A percentile compares a stretch with the other conserved stretches of the same genome.
phyloP scores from a whole-genome alignment of 2,888 invertebrate genomes.

The Eucera pruinosa region DNA sequence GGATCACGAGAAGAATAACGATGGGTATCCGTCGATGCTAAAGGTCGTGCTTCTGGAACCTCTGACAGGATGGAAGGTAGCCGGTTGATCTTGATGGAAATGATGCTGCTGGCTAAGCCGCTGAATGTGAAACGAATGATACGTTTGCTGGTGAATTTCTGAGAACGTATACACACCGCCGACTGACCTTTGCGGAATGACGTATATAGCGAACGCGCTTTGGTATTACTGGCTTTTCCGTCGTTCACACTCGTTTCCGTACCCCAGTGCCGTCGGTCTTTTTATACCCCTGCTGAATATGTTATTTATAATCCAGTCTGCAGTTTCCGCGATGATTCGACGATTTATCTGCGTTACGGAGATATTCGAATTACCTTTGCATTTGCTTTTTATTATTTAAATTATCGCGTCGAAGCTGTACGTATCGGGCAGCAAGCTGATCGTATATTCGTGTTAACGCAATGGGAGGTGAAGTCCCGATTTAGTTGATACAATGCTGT shows the following conservation, averaged over 20 bases:
- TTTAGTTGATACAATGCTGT: neutral
- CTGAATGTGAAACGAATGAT: constrained; percentile 45
- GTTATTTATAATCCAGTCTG: constrained; percentile 20
- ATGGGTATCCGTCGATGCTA: constrained; percentile 38
- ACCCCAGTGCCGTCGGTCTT: constrained; percentile 33
- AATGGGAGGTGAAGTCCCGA: neutral
- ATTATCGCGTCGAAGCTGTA: neutral
- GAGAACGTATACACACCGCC: constrained; percentile 17
- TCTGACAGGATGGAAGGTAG: constrained; percentile 21
- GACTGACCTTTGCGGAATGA: constrained; percentile 45
- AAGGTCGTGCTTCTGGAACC: neutral
- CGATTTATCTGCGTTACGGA: constrained; percentile 23
- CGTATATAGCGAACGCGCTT: constrained; percentile 12
- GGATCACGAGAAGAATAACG: constrained; percentile 45
- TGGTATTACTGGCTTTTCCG: constrained; percentile 38
- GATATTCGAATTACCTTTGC: constrained; percentile 9
- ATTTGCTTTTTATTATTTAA: constrained; percentile 10
- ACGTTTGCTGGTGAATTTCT: constrained; percentile 23
- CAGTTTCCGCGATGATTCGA: constrained; percentile 21
- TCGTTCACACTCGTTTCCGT: constrained; percentile 33
- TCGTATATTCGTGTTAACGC: neutral
- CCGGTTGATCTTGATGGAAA: constrained; percentile 59
- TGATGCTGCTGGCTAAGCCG: constrained; percentile 13
- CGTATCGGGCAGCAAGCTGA: neutral
- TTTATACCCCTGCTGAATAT: constrained; percentile 30